Base-by-base conservation (phyloP, 2,888 invertebrate genomes). In the Mactromeris polynyma region DNA sequence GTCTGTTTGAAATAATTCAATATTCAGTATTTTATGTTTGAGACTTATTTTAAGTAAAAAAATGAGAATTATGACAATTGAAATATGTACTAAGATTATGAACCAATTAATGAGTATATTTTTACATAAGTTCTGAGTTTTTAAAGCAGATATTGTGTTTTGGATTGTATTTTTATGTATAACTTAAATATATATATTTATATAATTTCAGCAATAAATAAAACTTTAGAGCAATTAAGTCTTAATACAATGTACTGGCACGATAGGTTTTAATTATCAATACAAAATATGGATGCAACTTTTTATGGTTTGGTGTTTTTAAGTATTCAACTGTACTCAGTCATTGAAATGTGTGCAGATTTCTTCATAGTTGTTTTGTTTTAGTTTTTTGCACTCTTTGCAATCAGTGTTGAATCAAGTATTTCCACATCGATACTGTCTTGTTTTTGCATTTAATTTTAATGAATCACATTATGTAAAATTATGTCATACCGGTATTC, bases 331-430 rank as follows among this genome's bases (percentile, higher is more conserved):
- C 3, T 73, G 31, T 73, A 73, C 19, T 73, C 36, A 17, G 19
- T 73, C 73, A 33, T 19, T 58, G 26, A 21, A 58, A 26, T 73
- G 73, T 73, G 33, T 73, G 73, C 73, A 33, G 33, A 73, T 33
- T 73, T 33, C 73, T 36, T 36, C 73, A 33, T 73, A 73, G 2
- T 73, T 69, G 69, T 69, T 69, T 33, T 73, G 73, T 73, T 73
- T 73, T 73, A 36, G 9, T n/a, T 64, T 64, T 64, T 64, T n/a
- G 58, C 58, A 64, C 58, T 26, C 6, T 64, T 64, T 64, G 26
- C 26, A 3, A 1, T 26, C 58, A 64, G 26, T 64, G n/a, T 58
- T 26, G 3, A 46, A 19, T 19, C 1, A 54, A 54, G 54, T 21
- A 54, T 54, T 54, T 54, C n/a, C n/a, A n/a, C 3, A 26, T 7